phyloP scores from a whole-genome alignment of 2,888 invertebrate species.

The Acholoe squamosa region DNA sequence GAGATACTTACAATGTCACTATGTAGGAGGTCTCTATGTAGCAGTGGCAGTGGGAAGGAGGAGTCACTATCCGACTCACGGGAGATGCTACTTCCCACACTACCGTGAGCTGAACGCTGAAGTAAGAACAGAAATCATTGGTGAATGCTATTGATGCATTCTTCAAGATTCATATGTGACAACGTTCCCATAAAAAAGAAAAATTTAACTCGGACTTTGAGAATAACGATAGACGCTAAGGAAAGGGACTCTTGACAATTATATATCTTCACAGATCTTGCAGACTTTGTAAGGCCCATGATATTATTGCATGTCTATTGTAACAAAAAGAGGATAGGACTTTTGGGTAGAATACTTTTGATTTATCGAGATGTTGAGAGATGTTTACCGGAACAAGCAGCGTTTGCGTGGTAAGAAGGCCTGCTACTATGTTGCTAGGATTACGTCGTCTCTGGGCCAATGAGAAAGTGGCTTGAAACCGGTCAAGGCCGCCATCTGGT shows the following conservation, averaged over 20 bases:
- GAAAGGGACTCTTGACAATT: neutral
- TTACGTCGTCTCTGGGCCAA: slow-evolving; percentile 26
- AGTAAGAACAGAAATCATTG: neutral
- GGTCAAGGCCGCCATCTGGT: neutral
- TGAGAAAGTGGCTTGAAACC: slow-evolving; percentile 45
- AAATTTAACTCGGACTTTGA: neutral
- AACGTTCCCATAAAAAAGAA: neutral
- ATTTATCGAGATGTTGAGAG: neutral
- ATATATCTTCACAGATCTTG: neutral
- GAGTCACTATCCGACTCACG: neutral
- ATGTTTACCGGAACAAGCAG: neutral
- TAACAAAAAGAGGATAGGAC: too few species aligned
- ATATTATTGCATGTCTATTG: too few species aligned
- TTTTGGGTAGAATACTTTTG: neutral
- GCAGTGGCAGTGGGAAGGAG: neutral
- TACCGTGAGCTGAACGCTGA: neutral
- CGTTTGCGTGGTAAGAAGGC: neutral
- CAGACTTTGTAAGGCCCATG: too few species aligned
- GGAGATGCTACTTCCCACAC: neutral
- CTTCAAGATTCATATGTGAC: neutral
- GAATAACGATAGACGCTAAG: neutral
- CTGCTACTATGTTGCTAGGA: slow-evolving; percentile 5
- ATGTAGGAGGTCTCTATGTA: neutral
- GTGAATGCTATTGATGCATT: neutral
- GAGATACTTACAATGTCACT: neutral